Conservation (phyloP, 2,888 invertebrate species). For the Cosmopolites sordidus region DNA sequence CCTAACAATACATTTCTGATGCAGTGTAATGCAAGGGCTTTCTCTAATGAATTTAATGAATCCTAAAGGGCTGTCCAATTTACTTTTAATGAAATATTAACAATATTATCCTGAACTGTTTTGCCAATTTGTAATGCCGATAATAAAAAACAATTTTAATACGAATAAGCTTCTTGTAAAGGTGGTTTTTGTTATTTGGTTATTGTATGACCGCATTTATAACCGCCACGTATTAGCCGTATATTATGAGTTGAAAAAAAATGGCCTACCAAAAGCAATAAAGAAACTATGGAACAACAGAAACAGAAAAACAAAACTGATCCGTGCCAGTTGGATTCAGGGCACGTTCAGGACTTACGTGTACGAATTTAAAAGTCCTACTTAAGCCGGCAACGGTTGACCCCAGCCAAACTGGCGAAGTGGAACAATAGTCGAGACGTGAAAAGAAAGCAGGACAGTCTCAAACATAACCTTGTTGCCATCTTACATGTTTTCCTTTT, state of each 20-base stretch:
- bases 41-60: too few species aligned
- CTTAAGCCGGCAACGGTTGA: conserved; percentile 17
- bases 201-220: neutral
- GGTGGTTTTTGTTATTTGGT: too few species aligned
- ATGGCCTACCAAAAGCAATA: conserved; percentile 1
- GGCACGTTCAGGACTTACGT: conserved; percentile 15
- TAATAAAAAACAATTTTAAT: too few species aligned
- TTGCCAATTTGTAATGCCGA: too few species aligned
- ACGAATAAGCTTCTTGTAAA: too few species aligned
- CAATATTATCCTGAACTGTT: too few species aligned
- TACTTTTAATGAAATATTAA: too few species aligned
- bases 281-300: conserved; percentile 1
- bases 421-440: conserved; percentile 17
- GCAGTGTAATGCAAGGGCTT: too few species aligned
- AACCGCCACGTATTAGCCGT: neutral
- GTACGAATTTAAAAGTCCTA: conserved; percentile 23
- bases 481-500: neutral
- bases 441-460: conserved; percentile 5
- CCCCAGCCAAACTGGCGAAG: conserved; percentile 13
- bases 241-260: neutral
- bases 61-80: too few species aligned
- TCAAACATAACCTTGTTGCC: neutral
- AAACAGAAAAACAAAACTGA: neutral
- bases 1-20: too few species aligned
- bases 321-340: conserved; percentile 3